Evolutionary conservation across 2,113 vertebrate species (phyloP).

Genomic region (Suricata suricatta): DNA sequence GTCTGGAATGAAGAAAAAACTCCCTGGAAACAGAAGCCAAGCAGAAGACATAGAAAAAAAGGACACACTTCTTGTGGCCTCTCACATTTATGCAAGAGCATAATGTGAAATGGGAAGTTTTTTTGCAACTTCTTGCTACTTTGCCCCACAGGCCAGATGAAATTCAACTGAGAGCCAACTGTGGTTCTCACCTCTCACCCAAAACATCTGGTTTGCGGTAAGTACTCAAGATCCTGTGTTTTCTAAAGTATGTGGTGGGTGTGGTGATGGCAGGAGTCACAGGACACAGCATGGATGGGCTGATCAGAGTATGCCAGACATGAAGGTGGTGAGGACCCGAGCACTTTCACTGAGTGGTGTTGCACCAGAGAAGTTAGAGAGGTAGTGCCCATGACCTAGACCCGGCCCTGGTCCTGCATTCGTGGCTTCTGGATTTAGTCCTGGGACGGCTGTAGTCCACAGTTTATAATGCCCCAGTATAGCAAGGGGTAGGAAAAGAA

Average conservation of each 20-base stretch:
- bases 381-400: background rate
- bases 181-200: conserved; percentile 33
- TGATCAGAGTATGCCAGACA: background rate
- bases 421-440: background rate
- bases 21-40: background rate
- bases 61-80: background rate
- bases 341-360: background rate
- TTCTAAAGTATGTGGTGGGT: background rate
- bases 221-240: conserved; percentile 19
- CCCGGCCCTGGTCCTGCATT: fast-evolving
- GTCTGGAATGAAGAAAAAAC: background rate
- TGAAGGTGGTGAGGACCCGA: background rate
- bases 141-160: background rate
- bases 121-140: conserved; percentile 44
- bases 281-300: background rate
- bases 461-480: background rate
- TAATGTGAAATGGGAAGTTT: background rate
- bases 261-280: background rate
- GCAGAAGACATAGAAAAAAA: background rate
- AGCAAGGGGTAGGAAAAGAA: background rate
- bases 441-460: background rate
- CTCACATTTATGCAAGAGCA: conserved; percentile 13
- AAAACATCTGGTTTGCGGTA: conserved; percentile 65
- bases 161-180: conserved; percentile 19
- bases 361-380: background rate